phyloP scores from a whole-genome alignment of 2,888 invertebrate genomes.

The Drosophila algonquin region DNA sequence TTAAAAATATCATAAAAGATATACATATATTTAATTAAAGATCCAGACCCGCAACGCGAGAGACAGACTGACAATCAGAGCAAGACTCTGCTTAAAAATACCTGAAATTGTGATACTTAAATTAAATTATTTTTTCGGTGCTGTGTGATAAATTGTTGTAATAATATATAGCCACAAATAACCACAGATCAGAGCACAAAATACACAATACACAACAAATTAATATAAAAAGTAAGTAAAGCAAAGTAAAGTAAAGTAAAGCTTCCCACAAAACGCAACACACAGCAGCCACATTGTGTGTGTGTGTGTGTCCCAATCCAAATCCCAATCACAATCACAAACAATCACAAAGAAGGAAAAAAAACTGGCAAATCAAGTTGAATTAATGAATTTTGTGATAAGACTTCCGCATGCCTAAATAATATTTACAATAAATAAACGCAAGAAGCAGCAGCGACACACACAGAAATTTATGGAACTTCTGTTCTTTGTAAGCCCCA shows the following conservation, averaged over 20 bases:
- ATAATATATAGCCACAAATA: constrained; percentile 34
- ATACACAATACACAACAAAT: constrained; percentile 35
- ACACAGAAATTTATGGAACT: constrained; percentile 36
- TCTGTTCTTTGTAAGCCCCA: constrained; percentile 37
- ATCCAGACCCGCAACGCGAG: not conserved
- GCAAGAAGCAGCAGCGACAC: constrained; percentile 34
- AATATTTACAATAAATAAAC: constrained; percentile 69
- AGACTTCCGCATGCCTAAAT: constrained; percentile 76
- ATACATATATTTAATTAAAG: constrained; percentile 25
- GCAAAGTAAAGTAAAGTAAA: constrained; percentile 57
- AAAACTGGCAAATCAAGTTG: constrained; percentile 66
- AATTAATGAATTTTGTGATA: constrained; percentile 56
- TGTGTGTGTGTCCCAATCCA: not conserved
- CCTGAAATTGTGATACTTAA: constrained; percentile 66
- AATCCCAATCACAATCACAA: constrained; percentile 15
- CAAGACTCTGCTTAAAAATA: constrained; percentile 31
- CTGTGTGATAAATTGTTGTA: constrained; percentile 57
- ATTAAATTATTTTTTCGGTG: constrained; percentile 42
- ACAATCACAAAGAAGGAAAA: constrained; percentile 1
- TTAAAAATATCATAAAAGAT: constrained; percentile 21
- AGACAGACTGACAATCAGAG: constrained; percentile 53
- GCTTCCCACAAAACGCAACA: not conserved
- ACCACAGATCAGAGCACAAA: constrained; percentile 2
- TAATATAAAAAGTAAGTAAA: constrained; percentile 60
- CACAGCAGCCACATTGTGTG: constrained; percentile 1